Percentiles rank a stretch among this genome's conserved stretches.
phyloP scores from a whole-genome alignment of 2,113 vertebrate genomes.

The Brachyhypopomus occidentalis region DNA sequence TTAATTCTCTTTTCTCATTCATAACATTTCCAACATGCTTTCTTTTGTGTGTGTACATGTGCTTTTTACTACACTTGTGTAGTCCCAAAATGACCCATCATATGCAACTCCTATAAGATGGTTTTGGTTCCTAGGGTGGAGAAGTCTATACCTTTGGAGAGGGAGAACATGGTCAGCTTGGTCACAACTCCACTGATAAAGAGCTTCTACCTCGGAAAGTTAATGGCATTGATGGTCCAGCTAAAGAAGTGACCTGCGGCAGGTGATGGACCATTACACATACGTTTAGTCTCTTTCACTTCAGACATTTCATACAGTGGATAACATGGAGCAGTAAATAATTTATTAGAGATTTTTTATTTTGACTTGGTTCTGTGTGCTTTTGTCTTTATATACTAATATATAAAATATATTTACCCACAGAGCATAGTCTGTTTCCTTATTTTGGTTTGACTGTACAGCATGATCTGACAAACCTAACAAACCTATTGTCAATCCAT shows the following conservation, averaged over 20 bases:
- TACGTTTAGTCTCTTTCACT: neutral
- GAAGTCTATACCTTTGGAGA: constrained; percentile 95
- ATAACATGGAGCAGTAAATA: neutral
- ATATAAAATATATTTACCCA: too few relatives aligned
- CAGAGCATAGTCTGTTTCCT: too few relatives aligned
- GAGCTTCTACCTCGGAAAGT: constrained; percentile 86
- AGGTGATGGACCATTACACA: constrained; percentile 69
- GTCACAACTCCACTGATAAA: constrained; percentile 83
- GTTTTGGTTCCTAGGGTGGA: constrained; percentile 74
- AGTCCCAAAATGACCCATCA: neutral
- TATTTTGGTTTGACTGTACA: neutral
- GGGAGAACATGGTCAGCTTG: constrained; percentile 88
- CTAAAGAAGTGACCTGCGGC: constrained; percentile 88
- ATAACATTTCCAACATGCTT: too few relatives aligned
- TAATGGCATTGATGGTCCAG: constrained; percentile 81
- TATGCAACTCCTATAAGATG: neutral
- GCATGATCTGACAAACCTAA: neutral
- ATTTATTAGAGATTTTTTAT: neutral
- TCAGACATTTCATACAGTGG: neutral
- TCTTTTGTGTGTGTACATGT: too few relatives aligned
- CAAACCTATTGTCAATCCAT: neutral
- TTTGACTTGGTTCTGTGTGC: too few relatives aligned
- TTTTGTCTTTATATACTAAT: too few relatives aligned
- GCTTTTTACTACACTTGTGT: too few relatives aligned
- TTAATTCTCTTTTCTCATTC: too few relatives aligned